phyloP scores from a whole-genome alignment of 2,113 vertebrate genomes.

The Tragelaphus strepsiceros region DNA sequence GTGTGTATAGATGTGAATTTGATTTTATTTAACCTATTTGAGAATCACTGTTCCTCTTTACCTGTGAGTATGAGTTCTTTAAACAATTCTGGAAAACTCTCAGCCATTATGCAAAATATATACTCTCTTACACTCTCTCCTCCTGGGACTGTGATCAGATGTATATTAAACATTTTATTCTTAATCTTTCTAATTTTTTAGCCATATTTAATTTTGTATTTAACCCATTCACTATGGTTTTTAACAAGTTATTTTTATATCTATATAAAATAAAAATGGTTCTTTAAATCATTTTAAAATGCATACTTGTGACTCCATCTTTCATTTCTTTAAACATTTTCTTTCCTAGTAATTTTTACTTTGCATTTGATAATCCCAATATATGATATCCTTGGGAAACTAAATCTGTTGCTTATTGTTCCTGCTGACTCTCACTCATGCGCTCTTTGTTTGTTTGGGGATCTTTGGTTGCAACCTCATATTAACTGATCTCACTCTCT shows the following conservation, averaged over 20 bases:
- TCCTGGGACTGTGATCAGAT: not conserved
- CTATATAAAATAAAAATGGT: not conserved
- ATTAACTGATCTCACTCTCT: not conserved
- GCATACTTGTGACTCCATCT: not conserved
- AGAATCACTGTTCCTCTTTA: constrained; percentile 4
- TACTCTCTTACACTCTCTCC: not conserved
- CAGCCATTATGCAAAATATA: not conserved
- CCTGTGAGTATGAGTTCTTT: not conserved
- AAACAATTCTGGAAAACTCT: not conserved
- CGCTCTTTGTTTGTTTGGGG: not conserved
- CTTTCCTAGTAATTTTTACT: not conserved
- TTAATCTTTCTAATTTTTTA: not conserved
- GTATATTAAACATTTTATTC: not conserved
- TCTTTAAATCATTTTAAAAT: constrained; percentile 19
- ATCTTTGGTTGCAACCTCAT: not conserved
- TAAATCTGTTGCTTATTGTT: not conserved
- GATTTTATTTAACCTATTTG: constrained; percentile 6
- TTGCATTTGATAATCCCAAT: not conserved
- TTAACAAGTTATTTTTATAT: not conserved
- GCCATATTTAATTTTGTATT: not conserved
- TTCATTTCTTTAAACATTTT: not conserved
- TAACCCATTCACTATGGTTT: not conserved
- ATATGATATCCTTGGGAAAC: not conserved
- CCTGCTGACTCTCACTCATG: not conserved
- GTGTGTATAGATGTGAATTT: not conserved